Conservation (phyloP, 1,140 invertebrate genomes). For the Micrasema minimum region DNA sequence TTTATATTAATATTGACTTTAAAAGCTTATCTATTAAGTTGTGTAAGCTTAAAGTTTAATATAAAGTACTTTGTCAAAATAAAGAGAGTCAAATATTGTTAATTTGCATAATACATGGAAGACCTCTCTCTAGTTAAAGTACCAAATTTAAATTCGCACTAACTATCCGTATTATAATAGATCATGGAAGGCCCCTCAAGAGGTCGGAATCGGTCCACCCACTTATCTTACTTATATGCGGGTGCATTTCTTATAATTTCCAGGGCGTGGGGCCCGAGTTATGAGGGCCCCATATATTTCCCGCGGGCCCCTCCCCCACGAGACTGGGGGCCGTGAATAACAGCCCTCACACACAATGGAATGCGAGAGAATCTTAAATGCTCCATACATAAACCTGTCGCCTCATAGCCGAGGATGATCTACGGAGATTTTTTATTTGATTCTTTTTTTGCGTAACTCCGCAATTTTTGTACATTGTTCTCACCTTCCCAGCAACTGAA, state of each 20-base stretch:
- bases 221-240: constrained; percentile 26
- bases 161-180: too few species aligned
- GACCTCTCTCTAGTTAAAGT: too few species aligned
- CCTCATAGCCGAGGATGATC: constrained; percentile 5
- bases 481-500: background rate
- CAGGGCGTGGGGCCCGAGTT: constrained; percentile 23
- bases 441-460: constrained; percentile 10
- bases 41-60: too few species aligned
- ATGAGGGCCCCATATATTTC: constrained; percentile 48
- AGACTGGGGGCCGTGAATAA: constrained; percentile 12
- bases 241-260: constrained; percentile 29
- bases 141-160: too few species aligned
- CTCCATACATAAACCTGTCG: constrained; percentile 28
- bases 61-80: too few species aligned
- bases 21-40: too few species aligned
- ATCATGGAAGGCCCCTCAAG: too few species aligned
- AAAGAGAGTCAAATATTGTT: too few species aligned
- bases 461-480: background rate
- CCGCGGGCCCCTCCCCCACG: constrained; percentile 11
- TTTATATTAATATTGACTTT: too few species aligned
- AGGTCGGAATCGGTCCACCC: too few species aligned
- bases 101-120: too few species aligned
- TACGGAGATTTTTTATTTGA: constrained; percentile 30
- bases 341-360: constrained; percentile 26
- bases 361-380: constrained; percentile 24